Percentiles rank a stretch among this genome's conserved stretches.
These are phyloP conservation scores for Psix sp. DNA, from an alignment of 1,140 invertebrate genomes.

Conservation along the genomic window DNA sequence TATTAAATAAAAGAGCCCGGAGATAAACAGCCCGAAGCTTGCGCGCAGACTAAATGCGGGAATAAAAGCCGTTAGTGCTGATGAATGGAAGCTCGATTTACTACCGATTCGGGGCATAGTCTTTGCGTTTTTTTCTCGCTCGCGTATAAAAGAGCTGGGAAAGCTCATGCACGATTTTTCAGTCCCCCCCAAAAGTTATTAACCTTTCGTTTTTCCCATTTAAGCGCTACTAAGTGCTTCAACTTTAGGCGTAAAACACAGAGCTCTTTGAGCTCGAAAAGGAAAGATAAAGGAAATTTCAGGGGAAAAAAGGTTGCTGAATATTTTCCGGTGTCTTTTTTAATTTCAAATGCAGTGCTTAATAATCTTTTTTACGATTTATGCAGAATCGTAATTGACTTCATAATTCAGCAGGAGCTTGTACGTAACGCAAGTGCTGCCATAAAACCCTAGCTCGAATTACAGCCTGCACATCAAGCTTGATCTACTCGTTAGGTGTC, in stretches of 20 bases:
- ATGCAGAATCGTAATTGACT: conserved; percentile 8
- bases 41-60: conserved; percentile 55
- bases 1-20: conserved; percentile 55
- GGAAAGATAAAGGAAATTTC: too few species aligned
- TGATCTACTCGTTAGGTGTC: conserved; percentile 59
- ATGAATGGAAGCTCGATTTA: conserved; percentile 64
- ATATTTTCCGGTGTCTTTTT: too few species aligned
- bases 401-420: conserved; percentile 14
- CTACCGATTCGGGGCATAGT: conserved; percentile 46
- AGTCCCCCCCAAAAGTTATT: conserved; percentile 39
- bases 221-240: conserved; percentile 12
- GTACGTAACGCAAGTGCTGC: conserved; percentile 24
- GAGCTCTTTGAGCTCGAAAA: background rate
- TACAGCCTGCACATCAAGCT: conserved; percentile 41
- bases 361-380: background rate
- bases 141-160: conserved; percentile 32
- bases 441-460: conserved; percentile 26
- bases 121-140: conserved; percentile 43
- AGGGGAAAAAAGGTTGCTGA: too few species aligned
- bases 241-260: background rate
- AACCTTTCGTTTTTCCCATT: conserved; percentile 23
- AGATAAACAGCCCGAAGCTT: conserved; percentile 57
- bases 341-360: background rate
- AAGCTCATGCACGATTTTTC: conserved; percentile 44
- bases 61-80: conserved; percentile 65